Base-by-base conservation (phyloP, 2,888 invertebrate genomes). In the Chymomyza amoena region DNA sequence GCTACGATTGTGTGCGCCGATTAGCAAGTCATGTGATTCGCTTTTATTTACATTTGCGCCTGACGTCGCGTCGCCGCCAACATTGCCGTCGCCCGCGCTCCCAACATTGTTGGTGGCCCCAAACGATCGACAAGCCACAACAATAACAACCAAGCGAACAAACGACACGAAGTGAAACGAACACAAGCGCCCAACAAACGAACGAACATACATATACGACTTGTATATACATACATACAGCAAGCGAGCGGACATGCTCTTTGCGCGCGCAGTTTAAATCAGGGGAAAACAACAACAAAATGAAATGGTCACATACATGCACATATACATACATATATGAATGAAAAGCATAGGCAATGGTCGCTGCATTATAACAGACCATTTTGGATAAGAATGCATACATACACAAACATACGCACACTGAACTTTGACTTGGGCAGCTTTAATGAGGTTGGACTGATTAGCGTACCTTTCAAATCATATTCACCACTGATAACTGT, bases 11-110 rank as follows among this genome's bases (percentile, higher is more conserved):
- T 63, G 85, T 83, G 81, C 87, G 87, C 84, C 89, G 90, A 90
- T 90, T 90, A 90, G 85, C 90, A 84, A 90, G 90, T 90, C 90
- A 90, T 90, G 90, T 90, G 90, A 90, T 91, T 90, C 87, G 89
- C 83, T 90, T 90, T 89, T 87, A 83, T 89, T 89, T 89, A 81
- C 88, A 86, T 87, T 87, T 81, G 77, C 86, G 84, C 83, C 87
- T 74, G 71, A 78, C 81, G 73, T 73, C 66, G 71, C 73, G 70
- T 69, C 68, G 32, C 45, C 51, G 66, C 69, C 67, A 61, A 51
- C 66, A 32, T 61, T 20, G 36, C 57, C 69, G 62, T 62, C 64
- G 56, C 69, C 18, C 60, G 64, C 63, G 25, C 9, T 64, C 66
- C 6, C 56, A 63, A 59, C 16, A 54, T 15, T 52, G 59, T 32